Evolutionary conservation across 1,140 invertebrate species (phyloP).

Genomic region (Sycobia sp.): DNA sequence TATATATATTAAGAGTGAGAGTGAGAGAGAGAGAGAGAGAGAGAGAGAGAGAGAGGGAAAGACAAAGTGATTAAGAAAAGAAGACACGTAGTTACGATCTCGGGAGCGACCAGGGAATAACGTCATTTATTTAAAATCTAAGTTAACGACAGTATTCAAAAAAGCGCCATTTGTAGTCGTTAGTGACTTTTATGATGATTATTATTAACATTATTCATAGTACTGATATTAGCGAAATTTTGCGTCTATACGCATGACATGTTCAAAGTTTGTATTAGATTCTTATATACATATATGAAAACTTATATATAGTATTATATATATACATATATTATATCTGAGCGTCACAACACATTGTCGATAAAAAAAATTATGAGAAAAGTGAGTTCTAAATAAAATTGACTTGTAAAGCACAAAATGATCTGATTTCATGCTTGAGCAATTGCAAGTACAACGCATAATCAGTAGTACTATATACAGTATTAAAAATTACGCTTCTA

Average conservation of each 20-base stretch:
- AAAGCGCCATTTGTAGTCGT: conserved; percentile 32
- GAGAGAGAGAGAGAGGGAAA: conserved; percentile 6
- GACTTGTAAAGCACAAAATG: conserved; percentile 39
- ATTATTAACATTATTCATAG: conserved; percentile 31
- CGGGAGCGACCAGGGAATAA: conserved; percentile 11
- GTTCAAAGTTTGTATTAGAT: conserved; percentile 39
- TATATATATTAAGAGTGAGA: conserved; percentile 1
- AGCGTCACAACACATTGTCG: conserved; percentile 38
- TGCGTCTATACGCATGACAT: conserved; percentile 19
- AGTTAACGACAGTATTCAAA: conserved; percentile 6
- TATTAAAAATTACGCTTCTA: background rate
- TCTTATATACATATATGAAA: conserved; percentile 36
- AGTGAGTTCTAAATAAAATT: conserved; percentile 37
- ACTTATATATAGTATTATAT: conserved; percentile 36
- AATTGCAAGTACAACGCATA: conserved; percentile 36
- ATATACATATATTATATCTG: conserved; percentile 38
- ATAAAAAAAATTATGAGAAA: conserved; percentile 30
- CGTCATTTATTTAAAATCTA: conserved; percentile 21
- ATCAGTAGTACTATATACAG: background rate
- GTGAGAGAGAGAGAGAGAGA: conserved; percentile 8
- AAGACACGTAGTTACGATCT: conserved; percentile 6
- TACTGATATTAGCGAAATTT: conserved; percentile 38
- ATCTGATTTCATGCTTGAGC: conserved; percentile 49
- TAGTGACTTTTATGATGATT: conserved; percentile 32
- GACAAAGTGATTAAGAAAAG: background rate